Evolutionary conservation across 1,140 invertebrate species (phyloP).

Genomic region (Pantala flavescens): DNA sequence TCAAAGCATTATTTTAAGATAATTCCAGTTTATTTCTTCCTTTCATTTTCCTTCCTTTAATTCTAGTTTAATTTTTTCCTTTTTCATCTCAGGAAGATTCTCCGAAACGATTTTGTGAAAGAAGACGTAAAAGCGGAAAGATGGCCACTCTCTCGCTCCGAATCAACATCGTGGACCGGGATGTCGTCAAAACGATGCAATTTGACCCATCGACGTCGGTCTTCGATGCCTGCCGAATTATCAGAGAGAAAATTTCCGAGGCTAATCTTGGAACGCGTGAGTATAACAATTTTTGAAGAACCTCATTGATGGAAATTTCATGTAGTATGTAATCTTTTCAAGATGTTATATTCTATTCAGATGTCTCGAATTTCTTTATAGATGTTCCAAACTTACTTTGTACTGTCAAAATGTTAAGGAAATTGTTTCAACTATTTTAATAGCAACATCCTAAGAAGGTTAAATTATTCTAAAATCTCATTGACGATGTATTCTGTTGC

Average conservation of each 20-base stretch:
- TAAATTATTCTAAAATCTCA: too few relatives aligned
- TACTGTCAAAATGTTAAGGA: too few relatives aligned
- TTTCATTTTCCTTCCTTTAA: too few relatives aligned
- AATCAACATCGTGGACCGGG: constrained; percentile 85
- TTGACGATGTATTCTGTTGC: too few relatives aligned
- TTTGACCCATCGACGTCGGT: constrained; percentile 90
- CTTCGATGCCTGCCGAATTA: constrained; percentile 89
- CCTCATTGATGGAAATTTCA: too few relatives aligned
- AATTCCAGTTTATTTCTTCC: too few relatives aligned
- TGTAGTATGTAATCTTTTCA: constrained; percentile 16
- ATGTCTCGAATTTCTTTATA: too few relatives aligned
- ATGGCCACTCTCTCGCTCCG: constrained; percentile 82
- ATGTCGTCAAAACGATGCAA: constrained; percentile 94
- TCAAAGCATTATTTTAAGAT: too few relatives aligned
- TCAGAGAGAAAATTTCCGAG: constrained; percentile 88
- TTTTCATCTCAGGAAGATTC: not conserved
- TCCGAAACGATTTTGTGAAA: not conserved
- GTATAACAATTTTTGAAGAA: constrained; percentile 29
- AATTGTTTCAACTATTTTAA: too few relatives aligned
- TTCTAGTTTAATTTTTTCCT: not conserved
- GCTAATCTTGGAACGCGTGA: constrained; percentile 74
- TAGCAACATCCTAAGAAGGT: too few relatives aligned
- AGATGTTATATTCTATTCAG: too few relatives aligned
- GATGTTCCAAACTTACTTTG: too few relatives aligned
- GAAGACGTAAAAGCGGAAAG: not conserved